phyloP scores from a whole-genome alignment of 2,797 vertebrate species.

The Mormyrops attenuatus region DNA sequence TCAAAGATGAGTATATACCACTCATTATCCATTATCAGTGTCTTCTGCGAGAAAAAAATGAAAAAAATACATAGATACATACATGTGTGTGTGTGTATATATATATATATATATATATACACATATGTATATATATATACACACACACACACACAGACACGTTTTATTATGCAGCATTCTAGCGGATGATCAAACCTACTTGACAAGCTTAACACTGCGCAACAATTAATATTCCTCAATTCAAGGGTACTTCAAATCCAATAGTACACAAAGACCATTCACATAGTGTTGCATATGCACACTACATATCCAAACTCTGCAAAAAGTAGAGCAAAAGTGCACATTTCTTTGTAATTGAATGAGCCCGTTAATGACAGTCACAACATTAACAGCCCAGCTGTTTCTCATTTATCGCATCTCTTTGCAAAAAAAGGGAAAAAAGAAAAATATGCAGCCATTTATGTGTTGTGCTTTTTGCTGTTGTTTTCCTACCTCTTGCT shows the following conservation, averaged over 20 bases:
- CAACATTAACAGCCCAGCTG: conserved; percentile 19
- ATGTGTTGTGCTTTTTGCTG: conserved; percentile 16
- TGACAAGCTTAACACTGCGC: neutral
- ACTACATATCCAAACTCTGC: conserved; percentile 16
- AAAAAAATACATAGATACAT: neutral
- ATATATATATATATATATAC: neutral
- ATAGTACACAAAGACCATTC: conserved; percentile 16
- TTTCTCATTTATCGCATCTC: conserved; percentile 18
- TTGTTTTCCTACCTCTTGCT: conserved; percentile 43
- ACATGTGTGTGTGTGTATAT: neutral
- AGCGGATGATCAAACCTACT: conserved; percentile 8
- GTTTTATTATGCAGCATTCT: conserved; percentile 14
- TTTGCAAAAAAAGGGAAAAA: neutral
- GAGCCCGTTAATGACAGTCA: conserved; percentile 4
- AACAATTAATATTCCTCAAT: conserved; percentile 17
- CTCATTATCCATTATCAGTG: neutral
- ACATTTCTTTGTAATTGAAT: conserved; percentile 17
- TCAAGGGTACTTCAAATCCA: conserved; percentile 17
- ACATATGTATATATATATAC: too few species aligned
- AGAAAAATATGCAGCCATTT: conserved; percentile 9
- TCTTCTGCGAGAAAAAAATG: neutral
- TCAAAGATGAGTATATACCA: neutral
- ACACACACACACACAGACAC: neutral
- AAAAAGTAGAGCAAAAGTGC: conserved; percentile 2
- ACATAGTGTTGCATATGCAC: neutral